Evolutionary conservation across 2,888 invertebrate genomes (phyloP).

Genomic region (Agrotis segetum): DNA sequence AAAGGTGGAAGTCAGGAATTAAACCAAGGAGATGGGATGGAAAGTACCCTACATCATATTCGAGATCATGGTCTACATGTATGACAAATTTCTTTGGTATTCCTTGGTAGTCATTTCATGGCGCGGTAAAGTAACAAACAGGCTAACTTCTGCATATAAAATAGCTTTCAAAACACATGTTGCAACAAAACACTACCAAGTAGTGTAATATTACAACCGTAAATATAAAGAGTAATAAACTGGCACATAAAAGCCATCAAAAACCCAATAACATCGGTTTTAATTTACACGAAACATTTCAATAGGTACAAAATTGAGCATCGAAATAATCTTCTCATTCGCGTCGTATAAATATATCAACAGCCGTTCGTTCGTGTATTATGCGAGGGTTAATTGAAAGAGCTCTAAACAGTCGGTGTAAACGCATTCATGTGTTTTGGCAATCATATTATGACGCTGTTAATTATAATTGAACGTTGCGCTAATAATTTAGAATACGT

Average conservation of each 20-base stretch:
- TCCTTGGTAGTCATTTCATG: background rate
- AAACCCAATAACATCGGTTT: conserved; percentile 32
- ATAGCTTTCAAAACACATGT: conserved; percentile 15
- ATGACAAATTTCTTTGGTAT: background rate
- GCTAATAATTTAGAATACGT: conserved; percentile 44
- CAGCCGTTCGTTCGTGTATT: conserved; percentile 12
- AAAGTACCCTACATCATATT: background rate
- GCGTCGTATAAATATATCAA: conserved; percentile 31
- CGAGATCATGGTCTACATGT: background rate
- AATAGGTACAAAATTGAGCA: conserved; percentile 24
- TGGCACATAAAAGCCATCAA: conserved; percentile 3
- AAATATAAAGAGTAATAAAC: conserved; percentile 12
- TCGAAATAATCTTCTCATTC: conserved; percentile 48
- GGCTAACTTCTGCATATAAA: background rate
- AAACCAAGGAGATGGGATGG: background rate
- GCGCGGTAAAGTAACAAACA: background rate
- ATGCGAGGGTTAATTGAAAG: conserved; percentile 36
- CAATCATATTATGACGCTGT: conserved; percentile 43
- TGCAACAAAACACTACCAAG: conserved; percentile 3
- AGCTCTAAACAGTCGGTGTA: conserved; percentile 29
- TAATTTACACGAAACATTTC: conserved; percentile 37
- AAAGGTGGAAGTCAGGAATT: background rate
- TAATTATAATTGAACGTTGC: conserved; percentile 48
- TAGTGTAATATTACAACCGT: background rate
- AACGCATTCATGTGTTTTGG: conserved; percentile 46